A percentile compares a stretch with the other conserved stretches of the same genome.
These are phyloP conservation scores for Amiota minor DNA, from an alignment of 2,888 invertebrate species.

Conservation along the genomic window DNA sequence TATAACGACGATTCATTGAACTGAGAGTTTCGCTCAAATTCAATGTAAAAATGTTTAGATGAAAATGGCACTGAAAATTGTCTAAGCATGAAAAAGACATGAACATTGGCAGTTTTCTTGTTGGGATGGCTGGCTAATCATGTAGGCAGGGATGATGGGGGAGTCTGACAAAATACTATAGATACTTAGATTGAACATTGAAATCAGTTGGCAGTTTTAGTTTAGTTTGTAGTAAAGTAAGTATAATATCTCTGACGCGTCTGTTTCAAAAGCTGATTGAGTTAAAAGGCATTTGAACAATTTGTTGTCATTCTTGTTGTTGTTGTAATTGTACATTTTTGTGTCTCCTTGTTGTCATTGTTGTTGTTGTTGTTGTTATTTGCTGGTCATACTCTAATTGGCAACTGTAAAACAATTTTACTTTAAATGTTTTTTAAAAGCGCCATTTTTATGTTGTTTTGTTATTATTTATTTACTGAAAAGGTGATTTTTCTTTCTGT, in stretches of 20 bases:
- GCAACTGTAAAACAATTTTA: constrained; percentile 18
- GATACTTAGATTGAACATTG: too few species aligned
- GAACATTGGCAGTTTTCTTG: too few species aligned
- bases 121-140: too few species aligned
- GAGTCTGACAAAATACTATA: too few species aligned
- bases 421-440: constrained; percentile 23
- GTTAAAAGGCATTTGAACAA: constrained; percentile 44
- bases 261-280: neutral
- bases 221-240: neutral
- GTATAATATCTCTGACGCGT: too few species aligned
- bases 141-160: too few species aligned
- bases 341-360: constrained; percentile 5
- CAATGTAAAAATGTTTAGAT: too few species aligned
- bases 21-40: neutral
- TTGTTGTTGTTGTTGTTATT: neutral
- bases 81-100: too few species aligned
- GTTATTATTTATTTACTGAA: neutral
- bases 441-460: neutral
- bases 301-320: constrained; percentile 39
- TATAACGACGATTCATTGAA: neutral
- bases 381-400: constrained; percentile 22
- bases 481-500: constrained; percentile 2
- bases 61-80: too few species aligned
- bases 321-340: neutral
- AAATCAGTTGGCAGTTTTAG: too few species aligned